Percentiles rank a stretch among this genome's conserved stretches.
Conservation (phyloP, 2,113 vertebrate species). For the Myotis brandtii region DNA sequence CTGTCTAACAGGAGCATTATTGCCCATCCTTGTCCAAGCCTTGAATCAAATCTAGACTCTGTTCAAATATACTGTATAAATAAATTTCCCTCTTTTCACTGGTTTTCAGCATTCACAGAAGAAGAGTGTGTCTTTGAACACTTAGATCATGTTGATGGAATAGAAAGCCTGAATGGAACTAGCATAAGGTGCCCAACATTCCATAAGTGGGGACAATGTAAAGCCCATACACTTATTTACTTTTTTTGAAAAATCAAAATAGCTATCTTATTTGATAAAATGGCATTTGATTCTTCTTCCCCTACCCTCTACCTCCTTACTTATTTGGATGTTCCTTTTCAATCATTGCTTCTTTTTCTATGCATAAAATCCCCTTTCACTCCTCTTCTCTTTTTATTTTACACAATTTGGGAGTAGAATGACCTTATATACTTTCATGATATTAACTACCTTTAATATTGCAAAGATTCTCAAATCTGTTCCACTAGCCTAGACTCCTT, state of each 20-base stretch:
- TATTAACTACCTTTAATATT: background rate
- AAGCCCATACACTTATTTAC: background rate
- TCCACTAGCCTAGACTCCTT: background rate
- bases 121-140: background rate
- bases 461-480: background rate
- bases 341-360: background rate
- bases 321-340: background rate
- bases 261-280: background rate
- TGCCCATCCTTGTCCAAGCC: background rate
- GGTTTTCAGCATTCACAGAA: background rate
- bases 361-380: background rate
- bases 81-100: background rate
- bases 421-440: background rate
- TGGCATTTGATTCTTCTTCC: background rate
- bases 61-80: background rate
- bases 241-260: background rate
- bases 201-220: background rate
- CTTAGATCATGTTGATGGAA: background rate
- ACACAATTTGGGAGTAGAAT: background rate
- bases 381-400: slow-evolving; percentile 14
- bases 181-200: background rate
- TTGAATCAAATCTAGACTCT: background rate
- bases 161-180: background rate
- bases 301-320: background rate
- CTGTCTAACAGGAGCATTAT: background rate